Percentiles rank a stretch among this genome's conserved stretches.
Conservation (phyloP, 2,797 vertebrate species). For the Pseudochromis fuscus region DNA sequence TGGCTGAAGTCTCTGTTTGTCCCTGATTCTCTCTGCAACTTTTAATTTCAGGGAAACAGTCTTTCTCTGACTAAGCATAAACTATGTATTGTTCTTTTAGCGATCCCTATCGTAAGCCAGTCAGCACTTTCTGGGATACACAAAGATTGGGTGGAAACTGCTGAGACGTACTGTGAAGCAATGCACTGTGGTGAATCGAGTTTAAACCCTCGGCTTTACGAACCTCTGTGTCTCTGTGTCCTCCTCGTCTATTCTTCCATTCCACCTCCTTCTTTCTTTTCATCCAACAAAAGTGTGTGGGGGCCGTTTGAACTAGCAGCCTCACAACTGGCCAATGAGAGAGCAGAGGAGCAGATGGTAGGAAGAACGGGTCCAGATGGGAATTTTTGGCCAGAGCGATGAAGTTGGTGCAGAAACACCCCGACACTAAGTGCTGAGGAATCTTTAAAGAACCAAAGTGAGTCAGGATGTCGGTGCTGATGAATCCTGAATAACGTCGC, state of each 20-base stretch:
- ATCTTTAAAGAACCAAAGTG: slow-evolving; percentile 66
- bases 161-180: slow-evolving; percentile 58
- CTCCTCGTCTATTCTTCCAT: slow-evolving; percentile 23
- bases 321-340: slow-evolving; percentile 61
- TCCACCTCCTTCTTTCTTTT: slow-evolving; percentile 39
- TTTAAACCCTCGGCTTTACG: slow-evolving; percentile 48
- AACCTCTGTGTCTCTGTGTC: slow-evolving; percentile 25
- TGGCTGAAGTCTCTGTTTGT: slow-evolving; percentile 43
- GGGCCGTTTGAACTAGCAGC: slow-evolving; percentile 60
- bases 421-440: slow-evolving; percentile 58
- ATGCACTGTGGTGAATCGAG: slow-evolving; percentile 51
- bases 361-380: slow-evolving; percentile 68
- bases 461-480: slow-evolving; percentile 55
- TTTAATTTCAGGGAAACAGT: slow-evolving; percentile 66
- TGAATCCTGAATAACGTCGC: slow-evolving; percentile 39
- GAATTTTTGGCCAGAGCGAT: slow-evolving; percentile 61
- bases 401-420: slow-evolving; percentile 64
- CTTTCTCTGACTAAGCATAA: slow-evolving; percentile 76
- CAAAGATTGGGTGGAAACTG: slow-evolving; percentile 65
- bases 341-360: slow-evolving; percentile 70
- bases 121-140: slow-evolving; percentile 72
- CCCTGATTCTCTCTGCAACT: slow-evolving; percentile 41
- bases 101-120: slow-evolving; percentile 64
- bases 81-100: slow-evolving; percentile 66
- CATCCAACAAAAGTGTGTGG: slow-evolving; percentile 25